Evolutionary conservation across 2,797 vertebrate species (phyloP).

Genomic region (Notolepis coatsorum): DNA sequence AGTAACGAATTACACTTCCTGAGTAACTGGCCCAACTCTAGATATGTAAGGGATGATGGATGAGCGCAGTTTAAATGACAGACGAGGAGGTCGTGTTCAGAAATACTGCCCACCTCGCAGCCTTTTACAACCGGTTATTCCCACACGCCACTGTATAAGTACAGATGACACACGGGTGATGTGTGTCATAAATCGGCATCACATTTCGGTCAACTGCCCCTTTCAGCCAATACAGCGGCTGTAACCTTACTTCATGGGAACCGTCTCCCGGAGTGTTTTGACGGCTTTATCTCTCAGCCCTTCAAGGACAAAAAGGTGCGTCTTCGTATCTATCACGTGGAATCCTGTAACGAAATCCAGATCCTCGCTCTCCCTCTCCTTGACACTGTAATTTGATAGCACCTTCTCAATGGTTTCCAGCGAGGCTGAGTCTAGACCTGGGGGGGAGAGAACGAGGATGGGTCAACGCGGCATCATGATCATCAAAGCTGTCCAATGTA

Average conservation of each 20-base stretch:
- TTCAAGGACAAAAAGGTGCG: conserved; percentile 86
- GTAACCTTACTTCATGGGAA: conserved; percentile 79
- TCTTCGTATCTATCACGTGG: conserved; percentile 81
- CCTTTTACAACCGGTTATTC: too few relatives aligned
- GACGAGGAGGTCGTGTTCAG: too few relatives aligned
- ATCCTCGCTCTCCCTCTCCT: conserved; percentile 52
- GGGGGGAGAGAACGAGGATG: too few relatives aligned
- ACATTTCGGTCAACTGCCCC: conserved; percentile 9
- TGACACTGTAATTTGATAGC: conserved; percentile 64
- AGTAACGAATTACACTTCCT: too few relatives aligned
- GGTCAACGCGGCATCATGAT: too few relatives aligned
- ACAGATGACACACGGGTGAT: too few relatives aligned
- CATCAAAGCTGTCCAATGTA: too few relatives aligned
- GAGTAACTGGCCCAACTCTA: too few relatives aligned
- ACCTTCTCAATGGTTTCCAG: conserved; percentile 43
- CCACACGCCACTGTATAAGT: too few relatives aligned
- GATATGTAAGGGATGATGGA: too few relatives aligned
- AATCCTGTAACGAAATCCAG: conserved; percentile 88
- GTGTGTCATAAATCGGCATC: not conserved
- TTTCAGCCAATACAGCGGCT: not conserved
- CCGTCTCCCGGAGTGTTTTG: conserved; percentile 80
- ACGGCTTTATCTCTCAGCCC: conserved; percentile 84
- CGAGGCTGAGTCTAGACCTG: conserved; percentile 60
- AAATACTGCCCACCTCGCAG: too few relatives aligned
- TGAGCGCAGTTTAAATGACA: too few relatives aligned